A percentile compares a stretch with the other conserved stretches of the same genome.
These are phyloP conservation scores for Apodemus agrarius DNA, from an alignment of 2,797 vertebrate genomes.

Conservation along the genomic window DNA sequence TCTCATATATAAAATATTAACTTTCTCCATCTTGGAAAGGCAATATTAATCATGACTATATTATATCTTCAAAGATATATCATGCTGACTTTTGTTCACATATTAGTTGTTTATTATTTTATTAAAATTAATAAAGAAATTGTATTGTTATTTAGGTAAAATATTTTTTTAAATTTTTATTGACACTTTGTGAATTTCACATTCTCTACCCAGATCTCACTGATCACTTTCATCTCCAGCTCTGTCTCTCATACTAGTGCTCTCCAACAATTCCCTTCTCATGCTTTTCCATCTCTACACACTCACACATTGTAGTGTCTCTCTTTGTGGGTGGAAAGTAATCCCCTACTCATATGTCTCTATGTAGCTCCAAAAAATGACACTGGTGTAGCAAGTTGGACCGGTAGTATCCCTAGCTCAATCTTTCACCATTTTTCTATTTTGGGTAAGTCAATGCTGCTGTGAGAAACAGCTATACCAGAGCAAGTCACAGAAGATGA, in stretches of 20 bases:
- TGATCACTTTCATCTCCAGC: neutral
- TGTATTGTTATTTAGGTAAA: neutral
- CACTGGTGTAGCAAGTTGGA: neutral
- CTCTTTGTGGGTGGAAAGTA: neutral
- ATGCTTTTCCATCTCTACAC: neutral
- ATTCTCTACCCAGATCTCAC: neutral
- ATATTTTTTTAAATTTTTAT: neutral
- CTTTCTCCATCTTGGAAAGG: neutral
- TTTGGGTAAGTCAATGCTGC: neutral
- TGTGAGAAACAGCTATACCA: neutral
- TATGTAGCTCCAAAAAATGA: too few species aligned
- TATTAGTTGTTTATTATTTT: neutral
- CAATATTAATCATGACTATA: neutral
- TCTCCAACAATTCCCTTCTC: neutral
- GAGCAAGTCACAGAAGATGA: neutral
- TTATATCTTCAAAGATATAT: neutral
- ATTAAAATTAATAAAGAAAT: neutral
- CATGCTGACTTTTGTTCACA: neutral
- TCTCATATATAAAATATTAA: neutral
- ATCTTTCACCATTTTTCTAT: neutral
- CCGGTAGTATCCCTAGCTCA: too few species aligned
- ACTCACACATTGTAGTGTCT: neutral
- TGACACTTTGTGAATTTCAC: neutral
- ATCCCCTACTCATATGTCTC: too few species aligned
- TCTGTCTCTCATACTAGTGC: neutral